These are phyloP conservation scores for Dryobotodes eremita DNA, from an alignment of 2,888 invertebrate species.

Conservation along the genomic window DNA sequence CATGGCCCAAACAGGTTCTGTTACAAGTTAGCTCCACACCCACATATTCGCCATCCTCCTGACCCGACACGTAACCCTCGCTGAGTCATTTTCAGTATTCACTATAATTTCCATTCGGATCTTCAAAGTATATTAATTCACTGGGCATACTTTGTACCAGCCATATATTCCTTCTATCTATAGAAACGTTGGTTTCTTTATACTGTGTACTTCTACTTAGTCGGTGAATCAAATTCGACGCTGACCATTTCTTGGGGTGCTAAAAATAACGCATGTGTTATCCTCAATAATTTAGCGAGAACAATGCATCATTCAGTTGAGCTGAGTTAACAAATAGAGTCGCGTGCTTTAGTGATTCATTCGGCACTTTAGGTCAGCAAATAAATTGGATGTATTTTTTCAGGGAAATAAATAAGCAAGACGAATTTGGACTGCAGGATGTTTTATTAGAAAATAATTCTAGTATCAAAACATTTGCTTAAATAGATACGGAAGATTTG, in stretches of 20 bases:
- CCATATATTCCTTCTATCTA: not conserved
- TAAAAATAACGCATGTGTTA: conserved; percentile 69
- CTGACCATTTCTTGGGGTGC: conserved; percentile 61
- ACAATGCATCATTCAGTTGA: conserved; percentile 78
- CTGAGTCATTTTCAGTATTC: conserved; percentile 78
- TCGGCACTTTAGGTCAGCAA: conserved; percentile 46
- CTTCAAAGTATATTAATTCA: conserved; percentile 35
- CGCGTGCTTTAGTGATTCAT: conserved; percentile 75
- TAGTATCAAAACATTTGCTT: not conserved
- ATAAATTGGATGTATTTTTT: conserved; percentile 17
- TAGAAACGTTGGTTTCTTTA: conserved; percentile 5
- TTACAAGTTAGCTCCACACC: conserved; percentile 80
- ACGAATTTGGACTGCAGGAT: not conserved
- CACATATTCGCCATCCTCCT: conserved; percentile 83
- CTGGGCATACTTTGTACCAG: conserved; percentile 4
- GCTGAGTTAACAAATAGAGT: conserved; percentile 75
- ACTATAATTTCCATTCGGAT: conserved; percentile 52
- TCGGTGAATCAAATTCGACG: conserved; percentile 45
- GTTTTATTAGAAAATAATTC: not conserved
- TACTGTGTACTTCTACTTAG: not conserved
- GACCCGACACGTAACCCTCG: conserved; percentile 80
- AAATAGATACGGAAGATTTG: not conserved
- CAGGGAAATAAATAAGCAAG: conserved; percentile 1
- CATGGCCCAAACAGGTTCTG: conserved; percentile 89
- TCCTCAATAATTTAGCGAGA: conserved; percentile 73